A percentile compares a stretch with the other conserved stretches of the same genome.
Evolutionary conservation across 2,113 vertebrate genomes (phyloP).

Genomic region (Trematocara macrostoma): DNA sequence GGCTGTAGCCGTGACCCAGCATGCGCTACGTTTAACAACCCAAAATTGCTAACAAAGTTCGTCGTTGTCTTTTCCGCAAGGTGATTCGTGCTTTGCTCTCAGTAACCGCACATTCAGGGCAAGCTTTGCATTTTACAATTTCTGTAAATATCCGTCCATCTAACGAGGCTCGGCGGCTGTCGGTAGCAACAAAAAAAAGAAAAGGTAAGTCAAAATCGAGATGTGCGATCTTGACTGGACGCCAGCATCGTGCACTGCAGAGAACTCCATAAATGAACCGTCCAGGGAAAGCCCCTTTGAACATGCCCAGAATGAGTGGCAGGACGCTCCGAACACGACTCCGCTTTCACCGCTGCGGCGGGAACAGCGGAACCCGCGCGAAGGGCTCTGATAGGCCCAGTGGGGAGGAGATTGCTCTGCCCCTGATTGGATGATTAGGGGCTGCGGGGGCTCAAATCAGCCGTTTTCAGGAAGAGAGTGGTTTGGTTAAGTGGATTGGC

Average conservation of each 20-base stretch:
- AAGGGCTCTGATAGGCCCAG: conserved; percentile 66
- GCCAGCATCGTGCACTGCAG: conserved; percentile 10
- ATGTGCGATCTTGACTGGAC: conserved; percentile 26
- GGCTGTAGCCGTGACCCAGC: conserved; percentile 30
- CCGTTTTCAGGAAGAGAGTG: conserved; percentile 67
- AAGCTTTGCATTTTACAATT: neutral
- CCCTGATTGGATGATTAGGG: conserved; percentile 73
- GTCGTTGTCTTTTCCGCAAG: neutral
- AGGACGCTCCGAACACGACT: conserved; percentile 57
- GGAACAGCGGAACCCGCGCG: conserved; percentile 53
- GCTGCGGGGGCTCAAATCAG: conserved; percentile 71
- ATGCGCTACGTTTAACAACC: conserved; percentile 2
- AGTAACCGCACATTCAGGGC: neutral
- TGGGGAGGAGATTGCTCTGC: conserved; percentile 70
- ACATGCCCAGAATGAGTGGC: conserved; percentile 50
- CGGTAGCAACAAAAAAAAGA: neutral
- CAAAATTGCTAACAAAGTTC: conserved; percentile 15
- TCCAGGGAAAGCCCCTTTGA: conserved; percentile 24
- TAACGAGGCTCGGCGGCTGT: neutral
- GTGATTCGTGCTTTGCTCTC: neutral
- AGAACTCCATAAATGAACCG: conserved; percentile 38
- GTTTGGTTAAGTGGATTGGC: conserved; percentile 72
- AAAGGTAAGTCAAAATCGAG: neutral
- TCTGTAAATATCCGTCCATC: neutral
- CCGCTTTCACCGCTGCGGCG: conserved; percentile 35